A percentile compares a stretch with the other conserved stretches of the same genome.
Evolutionary conservation across 2,888 invertebrate genomes (phyloP).

Genomic region (Dynastes grantii): DNA sequence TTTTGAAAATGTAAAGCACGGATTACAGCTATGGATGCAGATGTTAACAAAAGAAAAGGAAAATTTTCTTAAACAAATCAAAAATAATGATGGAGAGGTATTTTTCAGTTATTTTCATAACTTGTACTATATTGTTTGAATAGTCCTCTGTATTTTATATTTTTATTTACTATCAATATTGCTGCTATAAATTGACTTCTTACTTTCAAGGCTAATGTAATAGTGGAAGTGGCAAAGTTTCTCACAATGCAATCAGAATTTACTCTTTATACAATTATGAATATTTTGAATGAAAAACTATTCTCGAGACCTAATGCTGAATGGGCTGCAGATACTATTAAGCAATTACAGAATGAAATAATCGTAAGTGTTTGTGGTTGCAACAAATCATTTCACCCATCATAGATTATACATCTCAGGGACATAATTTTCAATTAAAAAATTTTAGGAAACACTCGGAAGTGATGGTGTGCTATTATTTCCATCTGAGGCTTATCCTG

Average conservation of each 20-base stretch:
- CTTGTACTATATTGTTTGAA: too few species aligned
- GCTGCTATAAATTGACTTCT: too few species aligned
- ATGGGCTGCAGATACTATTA: conserved; percentile 78
- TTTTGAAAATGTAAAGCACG: conserved; percentile 72
- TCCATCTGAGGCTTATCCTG: conserved; percentile 85
- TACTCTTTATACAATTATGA: conserved; percentile 79
- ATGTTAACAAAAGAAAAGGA: conserved; percentile 82
- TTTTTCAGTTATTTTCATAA: conserved; percentile 61
- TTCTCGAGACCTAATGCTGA: conserved; percentile 77
- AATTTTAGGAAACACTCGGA: conserved; percentile 79
- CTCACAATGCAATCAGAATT: conserved; percentile 76
- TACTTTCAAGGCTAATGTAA: conserved; percentile 68
- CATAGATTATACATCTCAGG: too few species aligned
- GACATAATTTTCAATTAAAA: not conserved
- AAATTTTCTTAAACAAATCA: conserved; percentile 77
- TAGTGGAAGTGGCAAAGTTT: conserved; percentile 76
- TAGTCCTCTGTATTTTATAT: too few species aligned
- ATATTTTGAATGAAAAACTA: conserved; percentile 77
- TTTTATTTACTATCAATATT: too few species aligned
- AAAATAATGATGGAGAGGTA: conserved; percentile 75
- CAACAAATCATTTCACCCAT: too few species aligned
- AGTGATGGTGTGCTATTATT: conserved; percentile 87
- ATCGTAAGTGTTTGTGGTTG: conserved; percentile 70
- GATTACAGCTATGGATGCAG: conserved; percentile 81
- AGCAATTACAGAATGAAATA: conserved; percentile 75